Evolutionary conservation across 2,888 invertebrate genomes (phyloP), one percentile per base, ranked within the genome.

Genomic region (Arctia plantaginis): DNA sequence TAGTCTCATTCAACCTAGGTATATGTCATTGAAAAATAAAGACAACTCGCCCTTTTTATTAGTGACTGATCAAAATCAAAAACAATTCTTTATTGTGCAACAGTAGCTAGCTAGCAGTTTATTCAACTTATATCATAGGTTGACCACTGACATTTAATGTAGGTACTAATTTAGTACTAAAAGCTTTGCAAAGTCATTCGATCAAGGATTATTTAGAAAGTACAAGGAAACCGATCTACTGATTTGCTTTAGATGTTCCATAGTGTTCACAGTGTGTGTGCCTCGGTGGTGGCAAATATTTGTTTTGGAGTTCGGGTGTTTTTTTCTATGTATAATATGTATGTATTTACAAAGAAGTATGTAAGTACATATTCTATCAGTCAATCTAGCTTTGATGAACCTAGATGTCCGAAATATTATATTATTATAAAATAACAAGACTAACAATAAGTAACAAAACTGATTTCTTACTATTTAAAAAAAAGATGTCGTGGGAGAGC

Each of bases 181-280:
- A 71, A n/a, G 39, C 20, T 39, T 59, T 59, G 66, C 72, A 41
- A 66, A n/a, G 47, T 59, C 20, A 67, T 15, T 67, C 30, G 33
- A 66, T 47, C 72, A 72, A 72, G 72, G 72, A 67, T 59, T 44
- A 33, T 44, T 67, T 67, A 30, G 67, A 72, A 72, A 72, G 67
- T 67, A 18, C 35, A 33, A 66, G 7, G 23, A 59, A 30, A n/a
- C 23, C 6, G 13, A 33, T 51, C 35, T 35, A n/a, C 51, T 65
- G 35, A 66, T 66, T 39, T 39, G 20, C n/a, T 33, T 12, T 12
- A 27, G 62, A 64, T 70, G 8, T 70, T 30, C 4, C 13, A 23
- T 64, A 44, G 13, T 62, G 30, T 12, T 33, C 33, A 70, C n/a
- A n/a, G n/a, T n/a, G n/a, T n/a, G n/a, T n/a, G n/a, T n/a, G n/a